Conservation (phyloP, 1,140 invertebrate genomes). For the Caerostris extrusa region DNA sequence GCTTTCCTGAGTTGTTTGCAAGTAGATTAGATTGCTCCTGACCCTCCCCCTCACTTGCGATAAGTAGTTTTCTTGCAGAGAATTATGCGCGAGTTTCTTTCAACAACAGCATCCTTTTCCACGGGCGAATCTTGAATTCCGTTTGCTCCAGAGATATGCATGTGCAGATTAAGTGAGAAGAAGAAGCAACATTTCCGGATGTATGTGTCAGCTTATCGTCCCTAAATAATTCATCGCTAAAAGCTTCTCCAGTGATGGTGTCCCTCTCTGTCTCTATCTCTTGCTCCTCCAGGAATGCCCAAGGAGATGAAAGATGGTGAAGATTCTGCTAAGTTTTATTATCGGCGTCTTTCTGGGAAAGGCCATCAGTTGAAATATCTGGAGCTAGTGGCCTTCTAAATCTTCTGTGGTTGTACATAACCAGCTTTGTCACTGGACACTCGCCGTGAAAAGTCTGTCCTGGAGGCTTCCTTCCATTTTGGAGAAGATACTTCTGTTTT, state of each 20-base stretch:
- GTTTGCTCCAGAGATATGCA: not conserved
- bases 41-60: not conserved
- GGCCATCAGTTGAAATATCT: not conserved
- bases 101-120: not conserved
- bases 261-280: slow-evolving; percentile 1
- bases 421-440: slow-evolving; percentile 22
- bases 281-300: not conserved
- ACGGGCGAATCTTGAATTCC: not conserved
- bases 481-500: no score
- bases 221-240: slow-evolving; percentile 37
- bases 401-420: not conserved
- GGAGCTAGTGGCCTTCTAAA: not conserved
- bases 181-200: not conserved
- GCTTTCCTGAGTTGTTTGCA: slow-evolving; percentile 65
- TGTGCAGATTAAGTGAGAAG: not conserved
- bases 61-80: slow-evolving; percentile 49
- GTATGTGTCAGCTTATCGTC: slow-evolving; percentile 45
- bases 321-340: slow-evolving; percentile 16
- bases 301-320: not conserved
- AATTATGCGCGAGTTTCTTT: slow-evolving; percentile 48
- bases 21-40: slow-evolving; percentile 60
- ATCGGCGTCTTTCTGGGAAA: not conserved
- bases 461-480: not conserved
- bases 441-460: not conserved
- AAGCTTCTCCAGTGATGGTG: not conserved